Conservation (phyloP, 1,140 invertebrate genomes). For the Leptonema lineaticorne region DNA sequence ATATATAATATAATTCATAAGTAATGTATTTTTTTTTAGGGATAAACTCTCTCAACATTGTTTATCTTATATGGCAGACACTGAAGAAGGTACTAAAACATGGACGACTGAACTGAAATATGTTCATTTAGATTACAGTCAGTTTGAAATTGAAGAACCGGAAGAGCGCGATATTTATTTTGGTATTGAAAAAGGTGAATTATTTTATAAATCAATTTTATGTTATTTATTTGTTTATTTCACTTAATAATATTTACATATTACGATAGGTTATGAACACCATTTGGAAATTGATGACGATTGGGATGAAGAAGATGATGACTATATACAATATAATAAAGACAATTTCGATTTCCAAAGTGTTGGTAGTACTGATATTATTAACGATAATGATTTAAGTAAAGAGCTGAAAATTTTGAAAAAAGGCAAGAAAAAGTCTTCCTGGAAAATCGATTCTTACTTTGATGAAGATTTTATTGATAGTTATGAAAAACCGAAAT, state of each 20-base stretch:
- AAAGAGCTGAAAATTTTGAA: slow-evolving; percentile 43
- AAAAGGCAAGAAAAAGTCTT: slow-evolving; percentile 44
- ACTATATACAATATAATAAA: too few relatives aligned
- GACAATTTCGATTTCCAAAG: slow-evolving; percentile 44
- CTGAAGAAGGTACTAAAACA: slow-evolving; percentile 49
- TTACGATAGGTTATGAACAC: slow-evolving; percentile 53
- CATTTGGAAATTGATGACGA: slow-evolving; percentile 47
- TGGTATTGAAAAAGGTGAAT: slow-evolving; percentile 54
- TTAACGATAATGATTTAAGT: slow-evolving; percentile 25
- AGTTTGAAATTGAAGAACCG: slow-evolving; percentile 48
- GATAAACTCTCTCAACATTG: slow-evolving; percentile 50
- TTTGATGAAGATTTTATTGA: slow-evolving; percentile 42
- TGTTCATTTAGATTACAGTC: slow-evolving; percentile 49
- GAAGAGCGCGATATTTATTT: slow-evolving; percentile 51
- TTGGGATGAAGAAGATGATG: slow-evolving; percentile 45
- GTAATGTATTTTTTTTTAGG: slow-evolving; percentile 44
- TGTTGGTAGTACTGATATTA: too few relatives aligned
- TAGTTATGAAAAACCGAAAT: too few relatives aligned
- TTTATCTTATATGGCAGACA: slow-evolving; percentile 50
- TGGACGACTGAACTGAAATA: slow-evolving; percentile 53
- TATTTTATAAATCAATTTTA: slow-evolving; percentile 14
- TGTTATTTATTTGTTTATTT: slow-evolving; percentile 21
- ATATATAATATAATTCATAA: not conserved
- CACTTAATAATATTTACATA: not conserved
- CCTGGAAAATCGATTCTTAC: slow-evolving; percentile 30